Conservation (phyloP, 2,113 vertebrate species). For the Chaetorhynchus papuensis region DNA sequence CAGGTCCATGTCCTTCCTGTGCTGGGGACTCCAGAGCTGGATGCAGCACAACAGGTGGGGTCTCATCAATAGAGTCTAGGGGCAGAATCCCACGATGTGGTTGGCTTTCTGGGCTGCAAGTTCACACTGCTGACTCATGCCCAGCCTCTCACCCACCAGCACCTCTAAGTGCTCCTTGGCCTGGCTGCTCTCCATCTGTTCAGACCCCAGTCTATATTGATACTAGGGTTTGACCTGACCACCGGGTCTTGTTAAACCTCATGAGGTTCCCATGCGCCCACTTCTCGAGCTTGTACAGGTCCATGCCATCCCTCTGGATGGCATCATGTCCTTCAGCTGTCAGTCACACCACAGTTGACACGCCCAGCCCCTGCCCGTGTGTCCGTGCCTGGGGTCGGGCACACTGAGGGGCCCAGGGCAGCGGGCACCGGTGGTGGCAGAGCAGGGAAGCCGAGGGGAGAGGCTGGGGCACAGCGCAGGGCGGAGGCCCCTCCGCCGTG, state of each 20-base stretch:
- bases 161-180: neutral
- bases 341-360: neutral
- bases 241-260: neutral
- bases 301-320: neutral
- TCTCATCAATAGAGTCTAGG: neutral
- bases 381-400: rapidly evolving
- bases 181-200: neutral
- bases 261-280: neutral
- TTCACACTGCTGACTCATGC: neutral
- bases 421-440: rapidly evolving
- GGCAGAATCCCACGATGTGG: neutral
- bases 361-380: neutral
- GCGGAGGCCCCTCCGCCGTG: neutral
- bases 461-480: rapidly evolving
- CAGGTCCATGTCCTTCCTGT: neutral
- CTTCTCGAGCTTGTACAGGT: neutral
- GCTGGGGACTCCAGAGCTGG: neutral
- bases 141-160: neutral
- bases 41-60: neutral
- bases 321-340: neutral
- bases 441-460: neutral
- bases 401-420: neutral
- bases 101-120: neutral
- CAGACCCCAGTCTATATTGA: neutral
- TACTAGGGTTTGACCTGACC: neutral